Evolutionary conservation across 2,888 invertebrate genomes (phyloP), one percentile per base, ranked within the genome.

Genomic region (Holacanthella duospinosa): DNA sequence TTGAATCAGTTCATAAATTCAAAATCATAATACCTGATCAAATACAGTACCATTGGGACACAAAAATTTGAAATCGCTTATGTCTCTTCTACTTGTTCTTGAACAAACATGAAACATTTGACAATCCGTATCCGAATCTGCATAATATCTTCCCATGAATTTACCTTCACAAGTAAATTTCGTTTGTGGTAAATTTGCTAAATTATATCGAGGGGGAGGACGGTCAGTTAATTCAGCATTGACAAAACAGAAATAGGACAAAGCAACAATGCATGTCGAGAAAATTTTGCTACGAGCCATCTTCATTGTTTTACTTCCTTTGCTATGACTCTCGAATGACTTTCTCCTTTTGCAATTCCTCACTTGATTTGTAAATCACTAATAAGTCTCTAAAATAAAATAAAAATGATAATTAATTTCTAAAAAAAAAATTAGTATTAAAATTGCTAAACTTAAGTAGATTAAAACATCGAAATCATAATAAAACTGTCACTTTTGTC

Each of bases 1-100:
- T 36, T 36, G 16, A 36, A 6, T 36, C 36, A 36, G n/a, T n/a
- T n/a, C n/a, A n/a, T n/a, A 36, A 36, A 36, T 36, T 36, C 6
- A 36, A 36, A 36, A 36, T 36, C 16, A 36, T 6, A 9, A 65
- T 62, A 70, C 72, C 59, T 71, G 68, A 61, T 72, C 72, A 66
- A 72, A 72, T 48, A 70, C 71, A 9, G 72, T 72, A 62, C 72
- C 72, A 54, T 72, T 72, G 2, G 72, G 71, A 61, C 72, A 72
- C 9, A 72, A 62, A 53, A 72, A 72, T 54, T 65, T 65, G 63
- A 69, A 72, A 53, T 71, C 70, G 53, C 68, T 66, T 9, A 66
- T 63, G 44, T 72, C 70, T 57, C 66, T 53, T 43, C 61, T 64
- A 55, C 64, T 69, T 69, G 68, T 71, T 54, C 65, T 66, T 16